Base-by-base conservation (phyloP, 2,113 vertebrate genomes). In the Thamnophis sirtalis region DNA sequence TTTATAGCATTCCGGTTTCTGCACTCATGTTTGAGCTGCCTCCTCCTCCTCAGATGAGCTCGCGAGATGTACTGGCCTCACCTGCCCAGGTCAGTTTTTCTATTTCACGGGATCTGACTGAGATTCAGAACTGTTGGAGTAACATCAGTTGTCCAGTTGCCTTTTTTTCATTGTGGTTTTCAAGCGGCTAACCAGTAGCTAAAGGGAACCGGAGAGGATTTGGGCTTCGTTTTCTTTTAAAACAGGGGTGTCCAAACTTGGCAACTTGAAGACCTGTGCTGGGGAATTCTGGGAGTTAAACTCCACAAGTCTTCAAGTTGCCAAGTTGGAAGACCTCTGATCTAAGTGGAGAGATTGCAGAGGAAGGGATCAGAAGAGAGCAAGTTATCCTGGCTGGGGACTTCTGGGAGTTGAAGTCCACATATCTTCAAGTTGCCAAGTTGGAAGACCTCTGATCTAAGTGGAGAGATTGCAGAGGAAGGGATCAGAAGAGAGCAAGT, bases 21-120 rank as follows among this genome's bases (percentile, higher is more conserved):
- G 33, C 17, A 0, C 7, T 80, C 0, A 1, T 19, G 17, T 43
- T 1, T 21, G 33, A 43, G 73, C 17, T 0, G 0, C 7, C 33
- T 80, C n/a, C 6, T 80, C n/a, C 6, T 9, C 17, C 33, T 80
- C 68, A 80, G n/a, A n/a, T 80, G 68, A 80, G 68, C 73, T 33
- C 5, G 6, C 19, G 33, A 80, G 73, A 3, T 21, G 73, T 21
- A 33, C 33, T 21, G 73, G 73, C 19, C 17, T 80, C 17, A 9
- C 17, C 73, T 43, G 73, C 33, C 33, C 33, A 80, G 73, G 73
- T 43, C 17, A 43, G 17, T 1, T 0, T 80, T 21, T 33, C 33
- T 43, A 21, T 80, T 80, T 80, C 73, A 9, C 0, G 8, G 73
- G 73, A 9, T 43, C 19, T 43, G 33, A 9, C 33, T 43, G 73